Percentiles rank a stretch among this genome's conserved stretches.
Evolutionary conservation across 2,888 invertebrate genomes (phyloP).

Genomic region (Acanthosepion pharaonis): DNA sequence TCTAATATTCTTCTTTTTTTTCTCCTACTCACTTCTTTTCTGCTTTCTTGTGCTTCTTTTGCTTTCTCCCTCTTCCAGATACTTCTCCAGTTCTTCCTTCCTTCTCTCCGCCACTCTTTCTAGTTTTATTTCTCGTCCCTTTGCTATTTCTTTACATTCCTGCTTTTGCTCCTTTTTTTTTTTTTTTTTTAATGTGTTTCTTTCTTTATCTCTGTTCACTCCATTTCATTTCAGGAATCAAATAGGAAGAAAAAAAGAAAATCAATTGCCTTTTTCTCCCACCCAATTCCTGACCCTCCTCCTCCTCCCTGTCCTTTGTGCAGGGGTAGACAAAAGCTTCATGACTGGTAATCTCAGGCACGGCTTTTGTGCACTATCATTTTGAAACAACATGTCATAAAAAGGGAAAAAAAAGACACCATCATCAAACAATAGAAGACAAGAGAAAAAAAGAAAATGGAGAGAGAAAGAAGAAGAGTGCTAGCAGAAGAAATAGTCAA

Average conservation of each 20-base stretch:
- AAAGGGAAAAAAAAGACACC: neutral
- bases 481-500: neutral
- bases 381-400: neutral
- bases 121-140: neutral
- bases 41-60: no score
- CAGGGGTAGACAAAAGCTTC: neutral
- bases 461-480: neutral
- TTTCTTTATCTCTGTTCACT: neutral
- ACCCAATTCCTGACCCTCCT: neutral
- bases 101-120: neutral
- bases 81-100: neutral
- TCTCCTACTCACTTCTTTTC: neutral
- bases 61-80: neutral
- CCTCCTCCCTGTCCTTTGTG: neutral
- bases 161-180: neutral
- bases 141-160: neutral
- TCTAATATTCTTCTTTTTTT: neutral
- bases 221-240: neutral
- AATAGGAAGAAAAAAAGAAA: neutral
- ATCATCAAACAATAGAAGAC: neutral
- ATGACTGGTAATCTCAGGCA: neutral
- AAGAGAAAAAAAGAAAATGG: neutral
- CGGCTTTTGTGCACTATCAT: neutral
- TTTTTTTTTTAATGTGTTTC: neutral
- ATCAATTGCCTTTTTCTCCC: neutral